Conservation (phyloP, 2,888 invertebrate species). For the Galerucella pusilla region DNA sequence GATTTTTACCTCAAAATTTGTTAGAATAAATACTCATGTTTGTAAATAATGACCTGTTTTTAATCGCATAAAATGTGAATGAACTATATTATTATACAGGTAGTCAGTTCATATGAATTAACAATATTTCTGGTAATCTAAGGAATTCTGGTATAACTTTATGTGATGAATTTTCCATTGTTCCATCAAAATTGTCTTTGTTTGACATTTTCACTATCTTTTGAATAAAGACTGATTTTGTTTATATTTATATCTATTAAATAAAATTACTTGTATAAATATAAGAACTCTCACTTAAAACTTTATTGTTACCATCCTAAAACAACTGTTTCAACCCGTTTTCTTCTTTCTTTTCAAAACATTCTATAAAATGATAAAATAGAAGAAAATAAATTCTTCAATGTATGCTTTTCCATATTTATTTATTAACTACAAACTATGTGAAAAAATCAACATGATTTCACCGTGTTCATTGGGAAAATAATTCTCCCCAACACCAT, state of each 20-base stretch:
- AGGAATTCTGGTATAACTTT: not conserved
- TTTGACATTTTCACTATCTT: slow-evolving; percentile 22
- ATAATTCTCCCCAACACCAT: too few species aligned
- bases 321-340: too few species aligned
- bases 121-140: not conserved
- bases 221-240: slow-evolving; percentile 34
- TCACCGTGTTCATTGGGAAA: too few species aligned
- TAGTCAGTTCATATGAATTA: not conserved
- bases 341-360: too few species aligned
- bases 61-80: not conserved
- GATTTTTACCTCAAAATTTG: slow-evolving; percentile 30
- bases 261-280: not conserved
- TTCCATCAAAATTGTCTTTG: slow-evolving; percentile 20
- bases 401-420: too few species aligned
- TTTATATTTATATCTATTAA: not conserved
- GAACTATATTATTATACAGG: not conserved
- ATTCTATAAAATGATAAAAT: too few species aligned
- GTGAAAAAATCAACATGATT: too few species aligned
- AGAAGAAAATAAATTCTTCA: too few species aligned
- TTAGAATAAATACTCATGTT: not conserved
- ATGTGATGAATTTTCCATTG: too few species aligned
- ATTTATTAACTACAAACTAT: too few species aligned
- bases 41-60: not conserved
- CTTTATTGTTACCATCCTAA: not conserved
- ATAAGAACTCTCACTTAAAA: not conserved